These are phyloP conservation scores for Calameuta filiformis DNA, from an alignment of 2,888 invertebrate species.

Conservation along the genomic window DNA sequence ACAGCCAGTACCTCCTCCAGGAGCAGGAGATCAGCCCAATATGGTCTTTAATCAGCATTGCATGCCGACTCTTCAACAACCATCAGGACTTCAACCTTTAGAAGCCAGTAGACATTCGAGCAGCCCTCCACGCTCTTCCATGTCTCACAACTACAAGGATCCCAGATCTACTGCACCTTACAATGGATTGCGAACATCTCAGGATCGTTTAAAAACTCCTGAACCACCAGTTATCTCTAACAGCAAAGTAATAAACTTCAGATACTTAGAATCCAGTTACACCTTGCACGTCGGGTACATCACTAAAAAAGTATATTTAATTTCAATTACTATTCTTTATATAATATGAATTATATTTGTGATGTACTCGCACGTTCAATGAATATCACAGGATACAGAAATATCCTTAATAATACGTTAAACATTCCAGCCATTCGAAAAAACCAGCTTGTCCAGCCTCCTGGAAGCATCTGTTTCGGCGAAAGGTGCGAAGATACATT, in stretches of 20 bases:
- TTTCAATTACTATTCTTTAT: slow-evolving; percentile 12
- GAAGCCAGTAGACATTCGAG: slow-evolving; percentile 10
- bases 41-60: slow-evolving; percentile 21
- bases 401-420: slow-evolving; percentile 24
- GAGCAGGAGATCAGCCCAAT: slow-evolving; percentile 19
- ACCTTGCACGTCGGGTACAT: slow-evolving; percentile 19
- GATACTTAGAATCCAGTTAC: not conserved
- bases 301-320: slow-evolving; percentile 10
- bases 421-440: slow-evolving; percentile 60
- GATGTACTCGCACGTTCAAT: slow-evolving; percentile 12
- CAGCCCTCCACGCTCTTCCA: not conserved
- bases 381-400: not conserved
- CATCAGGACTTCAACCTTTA: slow-evolving; percentile 2
- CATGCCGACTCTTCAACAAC: not conserved
- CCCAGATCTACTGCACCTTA: slow-evolving; percentile 29
- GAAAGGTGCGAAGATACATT: slow-evolving; percentile 56
- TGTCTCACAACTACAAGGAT: slow-evolving; percentile 33
- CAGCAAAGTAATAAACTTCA: slow-evolving; percentile 56
- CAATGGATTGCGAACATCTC: slow-evolving; percentile 33
- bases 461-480: slow-evolving; percentile 63
- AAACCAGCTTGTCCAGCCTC: slow-evolving; percentile 65
- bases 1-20: slow-evolving; percentile 42
- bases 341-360: slow-evolving; percentile 2
- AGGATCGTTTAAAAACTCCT: slow-evolving; percentile 59
- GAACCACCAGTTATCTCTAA: slow-evolving; percentile 63